Percentiles rank a stretch among this genome's conserved stretches.
Evolutionary conservation across 2,797 vertebrate genomes (phyloP).

Genomic region (Myotis pilosus): DNA sequence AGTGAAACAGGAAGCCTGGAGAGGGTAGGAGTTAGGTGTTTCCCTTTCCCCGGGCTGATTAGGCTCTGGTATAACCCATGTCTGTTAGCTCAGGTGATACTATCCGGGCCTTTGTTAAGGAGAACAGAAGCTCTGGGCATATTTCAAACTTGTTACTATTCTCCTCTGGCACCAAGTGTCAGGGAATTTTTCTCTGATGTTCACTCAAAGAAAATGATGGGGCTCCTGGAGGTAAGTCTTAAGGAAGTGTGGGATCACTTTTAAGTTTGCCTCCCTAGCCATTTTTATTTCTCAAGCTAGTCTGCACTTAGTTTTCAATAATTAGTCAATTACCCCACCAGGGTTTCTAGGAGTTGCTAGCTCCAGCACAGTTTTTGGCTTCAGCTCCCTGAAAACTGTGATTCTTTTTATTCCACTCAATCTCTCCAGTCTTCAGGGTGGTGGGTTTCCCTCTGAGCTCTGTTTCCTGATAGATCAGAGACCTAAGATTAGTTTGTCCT

Average conservation of each 20-base stretch:
- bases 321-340: background rate
- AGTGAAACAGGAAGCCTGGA: background rate
- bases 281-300: background rate
- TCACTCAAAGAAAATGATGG: background rate
- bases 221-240: background rate
- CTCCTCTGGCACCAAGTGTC: background rate
- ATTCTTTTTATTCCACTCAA: background rate
- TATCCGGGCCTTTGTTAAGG: background rate
- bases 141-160: background rate
- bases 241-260: background rate
- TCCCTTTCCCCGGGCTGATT: background rate
- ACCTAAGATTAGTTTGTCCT: background rate
- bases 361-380: background rate
- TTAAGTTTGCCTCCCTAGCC: fast-evolving
- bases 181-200: background rate
- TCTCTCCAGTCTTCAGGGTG: background rate
- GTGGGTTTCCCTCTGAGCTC: no score
- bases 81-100: background rate
- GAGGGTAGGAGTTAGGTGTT: background rate
- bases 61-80: background rate
- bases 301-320: background rate
- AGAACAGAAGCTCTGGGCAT: background rate
- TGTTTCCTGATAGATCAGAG: background rate
- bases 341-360: background rate
- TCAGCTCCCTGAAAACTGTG: background rate